phyloP scores from a whole-genome alignment of 2,113 vertebrate genomes.

The Antechinus stuartii region DNA sequence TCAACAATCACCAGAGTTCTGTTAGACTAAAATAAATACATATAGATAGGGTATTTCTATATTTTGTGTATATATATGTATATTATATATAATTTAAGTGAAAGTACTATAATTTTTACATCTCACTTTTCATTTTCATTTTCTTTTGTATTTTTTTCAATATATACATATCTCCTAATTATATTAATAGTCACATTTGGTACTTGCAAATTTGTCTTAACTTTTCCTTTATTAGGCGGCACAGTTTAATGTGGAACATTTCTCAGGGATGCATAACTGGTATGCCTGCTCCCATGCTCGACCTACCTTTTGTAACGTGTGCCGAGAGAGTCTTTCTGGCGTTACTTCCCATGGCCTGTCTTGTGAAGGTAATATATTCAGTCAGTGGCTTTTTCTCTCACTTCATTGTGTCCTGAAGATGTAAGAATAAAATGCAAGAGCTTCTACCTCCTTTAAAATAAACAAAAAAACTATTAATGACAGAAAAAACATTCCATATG shows the following conservation, averaged over 20 bases:
- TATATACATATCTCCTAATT: constrained; percentile 33
- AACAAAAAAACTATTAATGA: not conserved
- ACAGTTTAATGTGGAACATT: constrained; percentile 99
- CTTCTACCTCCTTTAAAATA: not conserved
- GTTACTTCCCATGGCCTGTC: constrained; percentile 99
- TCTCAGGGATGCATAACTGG: constrained; percentile 99
- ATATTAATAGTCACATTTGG: constrained; percentile 75
- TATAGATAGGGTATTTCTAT: not conserved
- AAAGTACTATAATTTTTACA: constrained; percentile 12
- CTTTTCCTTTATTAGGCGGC: constrained; percentile 94
- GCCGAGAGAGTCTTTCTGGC: constrained; percentile 97
- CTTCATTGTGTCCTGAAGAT: accelerated
- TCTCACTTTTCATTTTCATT: constrained; percentile 26
- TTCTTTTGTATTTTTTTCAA: not conserved
- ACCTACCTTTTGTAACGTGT: constrained; percentile 98
- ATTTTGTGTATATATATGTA: not conserved
- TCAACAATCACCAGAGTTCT: not conserved
- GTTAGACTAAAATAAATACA: not conserved
- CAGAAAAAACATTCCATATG: not conserved
- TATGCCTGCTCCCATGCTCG: constrained; percentile 99
- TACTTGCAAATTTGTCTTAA: constrained; percentile 87
- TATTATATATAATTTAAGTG: not conserved
- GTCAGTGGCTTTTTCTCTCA: accelerated
- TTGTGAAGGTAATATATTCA: constrained; percentile 92
- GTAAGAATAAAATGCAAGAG: accelerated